Conservation (phyloP, 2,113 vertebrate species). For the Phylloscopus whistleri region DNA sequence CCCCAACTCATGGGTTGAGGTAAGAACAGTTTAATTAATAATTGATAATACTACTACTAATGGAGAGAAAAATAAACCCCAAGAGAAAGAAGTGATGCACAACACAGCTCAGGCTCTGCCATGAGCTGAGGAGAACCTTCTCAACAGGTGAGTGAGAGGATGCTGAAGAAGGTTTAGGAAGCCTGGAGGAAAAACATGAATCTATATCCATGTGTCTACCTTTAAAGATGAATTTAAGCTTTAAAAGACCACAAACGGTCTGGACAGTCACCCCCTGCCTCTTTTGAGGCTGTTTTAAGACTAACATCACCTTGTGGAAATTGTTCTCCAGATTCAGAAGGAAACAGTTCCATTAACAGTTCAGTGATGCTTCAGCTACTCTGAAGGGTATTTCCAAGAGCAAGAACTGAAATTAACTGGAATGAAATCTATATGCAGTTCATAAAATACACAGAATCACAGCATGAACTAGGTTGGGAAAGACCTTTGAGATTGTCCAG, state of each 20-base stretch:
- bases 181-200: neutral
- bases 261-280: neutral
- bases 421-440: neutral
- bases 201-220: neutral
- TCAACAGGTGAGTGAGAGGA: neutral
- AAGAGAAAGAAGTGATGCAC: neutral
- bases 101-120: neutral
- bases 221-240: neutral
- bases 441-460: neutral
- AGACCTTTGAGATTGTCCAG: neutral
- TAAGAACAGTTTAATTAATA: neutral
- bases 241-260: neutral
- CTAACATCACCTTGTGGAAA: neutral
- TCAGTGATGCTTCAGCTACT: neutral
- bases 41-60: neutral
- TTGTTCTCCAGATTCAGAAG: neutral
- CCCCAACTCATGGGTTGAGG: accelerated
- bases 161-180: neutral
- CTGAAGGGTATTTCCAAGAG: neutral
- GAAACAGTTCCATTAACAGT: neutral
- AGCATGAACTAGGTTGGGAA: neutral
- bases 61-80: neutral
- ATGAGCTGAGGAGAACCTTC: neutral
- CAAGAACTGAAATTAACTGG: neutral
- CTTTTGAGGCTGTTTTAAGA: neutral